Conservation (phyloP, 2,113 vertebrate species). For the Pholis gunnellus region DNA sequence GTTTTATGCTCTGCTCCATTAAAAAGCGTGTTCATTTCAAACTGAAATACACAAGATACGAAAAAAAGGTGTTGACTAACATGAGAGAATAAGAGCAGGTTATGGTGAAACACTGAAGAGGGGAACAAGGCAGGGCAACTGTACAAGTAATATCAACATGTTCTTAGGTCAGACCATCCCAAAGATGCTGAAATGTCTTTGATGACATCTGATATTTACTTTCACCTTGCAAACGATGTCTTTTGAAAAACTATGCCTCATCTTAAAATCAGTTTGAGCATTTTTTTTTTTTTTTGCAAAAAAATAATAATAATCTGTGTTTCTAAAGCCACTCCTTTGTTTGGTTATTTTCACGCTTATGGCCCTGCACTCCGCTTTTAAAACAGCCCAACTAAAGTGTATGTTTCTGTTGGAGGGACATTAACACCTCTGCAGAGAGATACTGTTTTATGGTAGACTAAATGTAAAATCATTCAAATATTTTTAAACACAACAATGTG, state of each 20-base stretch:
- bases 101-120: conserved; percentile 23
- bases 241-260: not conserved
- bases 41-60: not conserved
- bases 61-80: conserved; percentile 6
- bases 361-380: not conserved
- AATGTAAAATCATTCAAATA: conserved; percentile 4
- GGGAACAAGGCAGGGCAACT: conserved; percentile 42
- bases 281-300: not conserved
- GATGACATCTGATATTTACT: conserved; percentile 31
- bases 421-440: not conserved
- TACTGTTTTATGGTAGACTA: not conserved
- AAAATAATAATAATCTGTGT: not conserved
- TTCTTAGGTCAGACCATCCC: conserved; percentile 5
- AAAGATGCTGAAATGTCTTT: conserved; percentile 33
- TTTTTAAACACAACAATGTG: not conserved
- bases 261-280: not conserved
- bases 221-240: conserved; percentile 4
- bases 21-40: not conserved
- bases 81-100: conserved; percentile 27
- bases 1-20: not conserved
- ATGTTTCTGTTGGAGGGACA: not conserved
- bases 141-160: conserved; percentile 34
- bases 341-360: not conserved
- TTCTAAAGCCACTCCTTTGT: not conserved
- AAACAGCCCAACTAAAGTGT: not conserved